Evolutionary conservation across 2,888 invertebrate genomes (phyloP), one percentile per base, ranked within the genome.

Genomic region (Drosophila hamatofila): DNA sequence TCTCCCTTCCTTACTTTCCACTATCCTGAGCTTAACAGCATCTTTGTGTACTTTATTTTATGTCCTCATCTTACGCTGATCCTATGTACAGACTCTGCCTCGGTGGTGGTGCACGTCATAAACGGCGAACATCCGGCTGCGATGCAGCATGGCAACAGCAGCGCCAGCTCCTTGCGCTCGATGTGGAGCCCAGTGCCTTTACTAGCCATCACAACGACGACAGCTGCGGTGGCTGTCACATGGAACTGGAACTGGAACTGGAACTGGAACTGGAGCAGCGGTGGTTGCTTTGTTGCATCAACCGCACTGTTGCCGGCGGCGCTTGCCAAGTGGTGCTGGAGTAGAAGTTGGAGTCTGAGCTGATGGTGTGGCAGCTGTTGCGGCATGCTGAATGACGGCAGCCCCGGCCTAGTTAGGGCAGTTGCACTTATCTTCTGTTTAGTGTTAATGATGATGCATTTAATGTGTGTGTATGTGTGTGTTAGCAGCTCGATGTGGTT

Each of bases 31-130:
- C 44, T 48, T 48, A 48, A n/a, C 41, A 56, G 49, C 67, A 56
- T 56, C 54, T 51, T 57, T 54, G 37, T 72, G 49, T 54, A 14
- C 49, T 33, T 41, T 14, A 48, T 51, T 41, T 48, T 70, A 48
- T 58, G 14, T 63, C 56, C 61, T 59, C 46, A 49, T 71, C 55
- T 54, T 58, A 62, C 66, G 61, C 58, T 48, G 49, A 54, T 48
- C 57, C 41, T 27, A 65, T 56, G 56, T 48, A 55, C 95, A 94
- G 96, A 96, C 92, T 96, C 96, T 62, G 96, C 96, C 69, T 96
- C 96, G 83, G 96, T 97, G 85, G 95, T 96, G 89, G 96, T 97
- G 70, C 96, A 97, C 93, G 96, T 97, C 85, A 94, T 97, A 88
- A 97, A 96, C 91, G 96, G 96, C 89, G 95, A 94, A 93, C 93